Percentiles rank a stretch among this genome's conserved stretches.
Evolutionary conservation across 2,797 vertebrate species (phyloP).

Genomic region (Vireo griseus): DNA sequence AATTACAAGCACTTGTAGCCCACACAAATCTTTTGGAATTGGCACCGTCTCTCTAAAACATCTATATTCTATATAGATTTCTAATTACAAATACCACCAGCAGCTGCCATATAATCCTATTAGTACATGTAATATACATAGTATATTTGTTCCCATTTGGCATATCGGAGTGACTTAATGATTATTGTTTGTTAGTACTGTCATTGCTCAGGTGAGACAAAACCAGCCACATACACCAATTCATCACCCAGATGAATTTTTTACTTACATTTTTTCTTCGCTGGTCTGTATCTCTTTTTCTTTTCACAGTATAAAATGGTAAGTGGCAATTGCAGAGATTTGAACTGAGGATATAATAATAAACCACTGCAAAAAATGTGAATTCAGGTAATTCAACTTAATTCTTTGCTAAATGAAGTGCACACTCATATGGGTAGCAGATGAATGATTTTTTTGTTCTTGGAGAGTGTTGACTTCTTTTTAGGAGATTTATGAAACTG

Average conservation of each 20-base stretch:
- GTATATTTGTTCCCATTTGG: slow-evolving; percentile 81
- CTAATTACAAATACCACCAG: slow-evolving; percentile 80
- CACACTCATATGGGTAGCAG: slow-evolving; percentile 37
- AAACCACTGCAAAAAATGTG: slow-evolving; percentile 54
- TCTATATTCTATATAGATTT: slow-evolving; percentile 83
- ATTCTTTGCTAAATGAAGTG: slow-evolving; percentile 37
- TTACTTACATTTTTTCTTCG: slow-evolving; percentile 62
- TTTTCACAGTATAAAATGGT: slow-evolving; percentile 72
- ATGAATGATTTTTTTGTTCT: not conserved
- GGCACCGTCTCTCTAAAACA: slow-evolving; percentile 84
- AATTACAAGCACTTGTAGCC: slow-evolving; percentile 83
- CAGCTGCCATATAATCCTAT: slow-evolving; percentile 82
- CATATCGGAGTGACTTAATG: slow-evolving; percentile 71
- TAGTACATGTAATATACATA: slow-evolving; percentile 81
- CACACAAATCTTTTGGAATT: slow-evolving; percentile 82
- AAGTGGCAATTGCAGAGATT: slow-evolving; percentile 59
- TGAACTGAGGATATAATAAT: slow-evolving; percentile 62
- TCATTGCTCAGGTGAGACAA: slow-evolving; percentile 61
- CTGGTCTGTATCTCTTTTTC: slow-evolving; percentile 52
- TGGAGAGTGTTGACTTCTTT: slow-evolving; percentile 37
- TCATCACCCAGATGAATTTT: slow-evolving; percentile 51
- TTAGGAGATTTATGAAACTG: slow-evolving; percentile 47
- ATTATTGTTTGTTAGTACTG: slow-evolving; percentile 62
- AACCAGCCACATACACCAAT: slow-evolving; percentile 45
- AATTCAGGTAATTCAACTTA: slow-evolving; percentile 40